Evolutionary conservation across 2,113 vertebrate genomes (phyloP), one percentile per base, ranked within the genome.

Genomic region (Platichthys stellatus): DNA sequence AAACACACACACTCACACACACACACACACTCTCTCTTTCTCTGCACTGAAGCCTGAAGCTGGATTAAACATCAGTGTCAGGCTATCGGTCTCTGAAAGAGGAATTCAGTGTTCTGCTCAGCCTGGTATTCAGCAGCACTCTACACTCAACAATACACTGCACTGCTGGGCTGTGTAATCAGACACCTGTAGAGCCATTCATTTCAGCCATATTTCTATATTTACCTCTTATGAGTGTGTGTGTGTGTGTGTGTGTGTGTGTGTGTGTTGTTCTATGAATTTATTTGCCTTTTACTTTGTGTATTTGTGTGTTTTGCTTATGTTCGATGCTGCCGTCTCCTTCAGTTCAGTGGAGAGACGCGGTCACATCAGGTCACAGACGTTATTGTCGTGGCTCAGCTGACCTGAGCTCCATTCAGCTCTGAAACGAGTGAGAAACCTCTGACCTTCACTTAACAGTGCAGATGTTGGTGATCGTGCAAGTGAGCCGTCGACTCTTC

Each of bases 151-250:
- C 56, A 14, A 10, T 26, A 28, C 51, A 65, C 68, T 62, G 78
- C 71, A 35, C 72, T 53, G 63, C 21, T 18, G 69, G 47, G 72
- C n/a, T 23, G 54, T 79, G 57, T 66, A 80, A 77, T 84, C 79
- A 75, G 49, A 51, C 84, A 82, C 82, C 76, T 75, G 79, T 85
- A 54, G 84, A 80, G 76, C 65, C 43, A 35, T 74, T 82, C 69
- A 75, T 45, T 72, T 47, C 65, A 63, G 53, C 0, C 20, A 66
- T 85, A 60, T 72, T 70, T 72, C 70, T 86, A 66, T 75, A 70
- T 72, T 69, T 24, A 13, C 54, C 54, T 23, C 35, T 49, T 12
- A 31, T 62, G 49, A 20, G 7, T 65, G 63, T 49, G 20, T 35
- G 40, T 63, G 14, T 63, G 61, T 43, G 0, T 21, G 35, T 40